A percentile compares a stretch with the other conserved stretches of the same genome.
Evolutionary conservation across 2,113 vertebrate genomes (phyloP).

Genomic region (Girardinichthys multiradiatus): DNA sequence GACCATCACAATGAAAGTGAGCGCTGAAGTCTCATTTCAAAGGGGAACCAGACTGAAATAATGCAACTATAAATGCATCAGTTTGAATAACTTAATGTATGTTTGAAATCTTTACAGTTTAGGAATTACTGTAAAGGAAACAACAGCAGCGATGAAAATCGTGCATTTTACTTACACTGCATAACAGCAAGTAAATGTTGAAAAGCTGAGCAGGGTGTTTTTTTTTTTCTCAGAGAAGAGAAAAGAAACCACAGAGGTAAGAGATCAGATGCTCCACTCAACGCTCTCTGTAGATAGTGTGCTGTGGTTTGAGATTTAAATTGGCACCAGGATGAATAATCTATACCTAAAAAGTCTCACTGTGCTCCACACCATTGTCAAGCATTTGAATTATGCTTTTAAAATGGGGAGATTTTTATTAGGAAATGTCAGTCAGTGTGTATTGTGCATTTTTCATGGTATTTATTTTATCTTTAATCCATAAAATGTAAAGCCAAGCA

Average conservation of each 20-base stretch:
- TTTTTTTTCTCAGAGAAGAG: neutral
- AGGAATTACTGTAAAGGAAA: neutral
- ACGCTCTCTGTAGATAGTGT: slow-evolving; percentile 1
- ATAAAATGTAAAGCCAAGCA: neutral
- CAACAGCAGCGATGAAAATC: neutral
- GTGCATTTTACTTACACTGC: neutral
- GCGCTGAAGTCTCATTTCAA: neutral
- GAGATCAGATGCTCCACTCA: neutral
- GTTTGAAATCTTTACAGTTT: neutral
- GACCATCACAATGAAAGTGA: slow-evolving; percentile 17
- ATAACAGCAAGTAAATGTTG: neutral
- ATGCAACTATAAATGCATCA: neutral
- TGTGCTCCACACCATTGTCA: neutral
- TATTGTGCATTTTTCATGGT: neutral
- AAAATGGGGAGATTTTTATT: neutral
- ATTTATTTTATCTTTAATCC: neutral
- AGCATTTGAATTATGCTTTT: neutral
- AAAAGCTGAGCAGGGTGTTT: neutral
- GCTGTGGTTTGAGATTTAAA: slow-evolving; percentile 6
- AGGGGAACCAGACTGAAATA: neutral
- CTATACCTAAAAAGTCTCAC: neutral
- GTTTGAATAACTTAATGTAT: neutral
- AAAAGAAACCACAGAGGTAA: neutral
- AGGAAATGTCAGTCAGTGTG: slow-evolving; percentile 1
- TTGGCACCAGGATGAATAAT: slow-evolving; percentile 12